Conservation (phyloP, 2,113 vertebrate genomes). For the Seriola quinqueradiata region DNA sequence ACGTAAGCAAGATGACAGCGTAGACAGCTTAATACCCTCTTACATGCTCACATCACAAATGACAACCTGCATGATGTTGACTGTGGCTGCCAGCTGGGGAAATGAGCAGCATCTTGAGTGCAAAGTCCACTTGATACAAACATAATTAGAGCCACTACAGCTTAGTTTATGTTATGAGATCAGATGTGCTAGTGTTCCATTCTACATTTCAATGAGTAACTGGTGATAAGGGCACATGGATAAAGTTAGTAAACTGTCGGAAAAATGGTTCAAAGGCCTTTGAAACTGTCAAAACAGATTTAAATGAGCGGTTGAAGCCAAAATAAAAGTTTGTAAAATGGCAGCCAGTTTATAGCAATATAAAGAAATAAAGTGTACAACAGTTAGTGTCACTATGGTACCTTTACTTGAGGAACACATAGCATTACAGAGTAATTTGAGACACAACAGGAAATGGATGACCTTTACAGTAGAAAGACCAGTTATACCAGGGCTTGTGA, state of each 20-base stretch:
- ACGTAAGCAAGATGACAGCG: constrained; percentile 60
- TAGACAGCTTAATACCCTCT: constrained; percentile 41
- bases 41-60: constrained; percentile 46
- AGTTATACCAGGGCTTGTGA: neutral
- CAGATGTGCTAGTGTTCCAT: neutral
- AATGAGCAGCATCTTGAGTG: constrained; percentile 17
- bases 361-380: neutral
- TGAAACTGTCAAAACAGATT: neutral
- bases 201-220: constrained; percentile 22
- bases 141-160: neutral
- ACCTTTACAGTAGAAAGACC: constrained; percentile 44
- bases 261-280: neutral
- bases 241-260: neutral
- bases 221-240: neutral
- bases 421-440: constrained; percentile 15
- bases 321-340: neutral
- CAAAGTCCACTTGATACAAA: constrained; percentile 52
- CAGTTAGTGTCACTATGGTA: constrained; percentile 12
- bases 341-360: neutral
- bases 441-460: constrained; percentile 20
- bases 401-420: constrained; percentile 60
- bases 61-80: constrained; percentile 42
- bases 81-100: constrained; percentile 44
- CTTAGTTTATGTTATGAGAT: neutral
- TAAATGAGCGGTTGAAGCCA: neutral